Percentiles rank a stretch among this genome's conserved stretches.
Evolutionary conservation across 2,113 vertebrate species (phyloP).

Genomic region (Dissostichus mawsoni): DNA sequence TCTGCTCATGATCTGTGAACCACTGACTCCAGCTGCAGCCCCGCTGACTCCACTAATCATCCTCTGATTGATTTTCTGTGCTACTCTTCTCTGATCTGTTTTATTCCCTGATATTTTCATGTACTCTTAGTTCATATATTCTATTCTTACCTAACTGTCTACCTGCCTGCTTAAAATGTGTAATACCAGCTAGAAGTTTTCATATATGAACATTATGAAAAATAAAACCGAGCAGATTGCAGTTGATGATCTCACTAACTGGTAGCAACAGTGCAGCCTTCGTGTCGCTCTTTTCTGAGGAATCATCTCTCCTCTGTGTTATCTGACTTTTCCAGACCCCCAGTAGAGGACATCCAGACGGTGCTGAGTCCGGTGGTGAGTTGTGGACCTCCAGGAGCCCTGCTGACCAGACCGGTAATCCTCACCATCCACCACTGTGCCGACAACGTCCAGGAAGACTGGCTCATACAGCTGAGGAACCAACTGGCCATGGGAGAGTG

Average conservation of each 20-base stretch:
- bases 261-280: slow-evolving; percentile 1
- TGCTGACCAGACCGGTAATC: slow-evolving; percentile 91
- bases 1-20: slow-evolving; percentile 29
- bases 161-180: neutral
- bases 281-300: slow-evolving; percentile 12
- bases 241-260: slow-evolving; percentile 1
- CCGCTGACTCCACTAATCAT: slow-evolving; percentile 47
- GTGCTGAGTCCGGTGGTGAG: slow-evolving; percentile 94
- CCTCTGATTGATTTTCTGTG: slow-evolving; percentile 44
- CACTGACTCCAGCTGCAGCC: slow-evolving; percentile 52
- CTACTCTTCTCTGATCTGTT: slow-evolving; percentile 31
- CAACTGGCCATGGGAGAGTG: slow-evolving; percentile 89
- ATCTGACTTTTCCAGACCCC: slow-evolving; percentile 84
- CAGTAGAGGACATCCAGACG: slow-evolving; percentile 91
- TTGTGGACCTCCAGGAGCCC: slow-evolving; percentile 92
- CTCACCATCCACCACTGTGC: slow-evolving; percentile 94
- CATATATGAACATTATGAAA: slow-evolving; percentile 10
- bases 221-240: neutral
- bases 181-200: neutral
- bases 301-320: slow-evolving; percentile 35
- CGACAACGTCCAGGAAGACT: slow-evolving; percentile 90
- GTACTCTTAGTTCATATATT: neutral
- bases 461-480: slow-evolving; percentile 94
- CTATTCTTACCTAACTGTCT: neutral
- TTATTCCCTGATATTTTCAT: slow-evolving; percentile 29